Conservation (phyloP, 2,888 invertebrate genomes). For the Drosophila eohydei region DNA sequence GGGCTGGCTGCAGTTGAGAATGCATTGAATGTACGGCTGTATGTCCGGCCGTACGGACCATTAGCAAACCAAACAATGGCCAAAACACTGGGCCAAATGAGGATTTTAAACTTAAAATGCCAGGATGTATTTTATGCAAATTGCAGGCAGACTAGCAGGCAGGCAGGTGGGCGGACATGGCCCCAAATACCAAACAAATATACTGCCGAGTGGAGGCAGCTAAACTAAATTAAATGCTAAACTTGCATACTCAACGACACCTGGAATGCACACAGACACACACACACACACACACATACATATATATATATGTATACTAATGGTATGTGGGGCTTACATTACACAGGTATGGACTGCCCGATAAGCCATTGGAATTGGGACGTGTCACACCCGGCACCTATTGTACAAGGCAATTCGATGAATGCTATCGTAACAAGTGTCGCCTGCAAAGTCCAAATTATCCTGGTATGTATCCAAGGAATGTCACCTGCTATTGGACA, state of each 20-base stretch:
- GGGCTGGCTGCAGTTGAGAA: slow-evolving; percentile 10
- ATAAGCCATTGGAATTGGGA: slow-evolving; percentile 92
- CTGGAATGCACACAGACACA: slow-evolving; percentile 13
- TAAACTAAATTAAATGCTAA: slow-evolving; percentile 60
- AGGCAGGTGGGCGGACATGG: not conserved
- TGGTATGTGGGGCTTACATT: slow-evolving; percentile 23
- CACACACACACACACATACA: not conserved
- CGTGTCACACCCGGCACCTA: slow-evolving; percentile 93
- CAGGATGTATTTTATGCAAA: slow-evolving; percentile 73
- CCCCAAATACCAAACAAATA: slow-evolving; percentile 56
- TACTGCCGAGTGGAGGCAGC: slow-evolving; percentile 37
- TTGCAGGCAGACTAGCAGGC: slow-evolving; percentile 44
- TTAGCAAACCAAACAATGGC: slow-evolving; percentile 71
- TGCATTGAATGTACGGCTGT: slow-evolving; percentile 30
- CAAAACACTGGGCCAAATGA: slow-evolving; percentile 31
- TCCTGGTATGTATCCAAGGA: slow-evolving; percentile 92
- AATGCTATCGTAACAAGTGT: slow-evolving; percentile 93
- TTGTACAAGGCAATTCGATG: slow-evolving; percentile 93
- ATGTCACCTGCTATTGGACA: slow-evolving; percentile 96
- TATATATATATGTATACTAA: slow-evolving; percentile 17
- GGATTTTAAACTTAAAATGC: slow-evolving; percentile 44
- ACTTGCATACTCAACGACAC: slow-evolving; percentile 27
- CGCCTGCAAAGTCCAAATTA: slow-evolving; percentile 95
- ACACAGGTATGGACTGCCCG: slow-evolving; percentile 89
- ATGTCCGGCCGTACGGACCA: slow-evolving; percentile 47